These are phyloP conservation scores for Passer montanus DNA, from an alignment of 2,113 vertebrate species.

Conservation along the genomic window DNA sequence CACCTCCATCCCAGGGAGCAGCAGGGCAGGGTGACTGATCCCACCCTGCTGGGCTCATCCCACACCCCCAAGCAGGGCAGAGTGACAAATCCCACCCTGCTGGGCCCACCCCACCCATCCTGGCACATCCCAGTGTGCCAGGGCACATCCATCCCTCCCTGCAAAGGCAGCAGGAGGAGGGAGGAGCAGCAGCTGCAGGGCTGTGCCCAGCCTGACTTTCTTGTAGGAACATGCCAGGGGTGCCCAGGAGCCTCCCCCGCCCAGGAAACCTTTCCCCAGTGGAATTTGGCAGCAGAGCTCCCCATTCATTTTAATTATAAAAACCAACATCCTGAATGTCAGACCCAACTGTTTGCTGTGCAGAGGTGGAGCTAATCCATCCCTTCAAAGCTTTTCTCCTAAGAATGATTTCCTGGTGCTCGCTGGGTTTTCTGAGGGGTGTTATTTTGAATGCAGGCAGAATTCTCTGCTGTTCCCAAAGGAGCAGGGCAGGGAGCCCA, in stretches of 20 bases:
- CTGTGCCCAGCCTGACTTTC: background rate
- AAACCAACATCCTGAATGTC: conserved; percentile 11
- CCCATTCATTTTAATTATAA: background rate
- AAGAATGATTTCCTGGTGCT: background rate
- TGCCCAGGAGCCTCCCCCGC: background rate
- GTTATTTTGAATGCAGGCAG: fast-evolving
- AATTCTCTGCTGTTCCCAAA: background rate
- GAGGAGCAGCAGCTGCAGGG: background rate
- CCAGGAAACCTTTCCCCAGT: background rate
- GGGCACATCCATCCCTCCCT: too few species aligned
- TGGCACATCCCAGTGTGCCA: background rate
- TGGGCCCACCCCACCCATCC: background rate
- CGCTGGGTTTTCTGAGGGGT: fast-evolving
- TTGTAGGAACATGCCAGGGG: background rate
- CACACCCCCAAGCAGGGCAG: background rate
- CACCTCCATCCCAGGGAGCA: too few species aligned
- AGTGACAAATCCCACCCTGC: background rate
- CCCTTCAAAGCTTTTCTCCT: background rate
- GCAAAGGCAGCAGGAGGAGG: background rate
- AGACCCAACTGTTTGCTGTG: background rate
- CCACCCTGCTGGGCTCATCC: too few species aligned
- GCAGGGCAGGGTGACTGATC: too few species aligned
- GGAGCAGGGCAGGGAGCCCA: background rate
- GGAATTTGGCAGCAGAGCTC: background rate
- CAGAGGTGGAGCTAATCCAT: background rate